Percentiles rank a stretch among this genome's conserved stretches.
Conservation (phyloP, 1,140 invertebrate species). For the Mizuhopecten yessoensis region DNA sequence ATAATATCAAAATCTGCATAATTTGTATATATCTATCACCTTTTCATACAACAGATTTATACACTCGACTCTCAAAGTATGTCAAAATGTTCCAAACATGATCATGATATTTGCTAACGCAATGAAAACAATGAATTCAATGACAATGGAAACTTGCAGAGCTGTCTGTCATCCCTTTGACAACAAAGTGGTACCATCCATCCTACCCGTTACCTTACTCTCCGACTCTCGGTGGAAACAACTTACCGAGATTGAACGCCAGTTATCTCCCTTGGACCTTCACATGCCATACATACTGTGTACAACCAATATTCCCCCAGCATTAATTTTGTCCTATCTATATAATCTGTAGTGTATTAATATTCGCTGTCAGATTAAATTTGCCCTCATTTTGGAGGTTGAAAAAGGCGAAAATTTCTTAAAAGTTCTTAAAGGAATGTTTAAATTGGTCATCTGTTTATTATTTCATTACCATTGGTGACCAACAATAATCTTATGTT, state of each 20-base stretch:
- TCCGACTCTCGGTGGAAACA: neutral
- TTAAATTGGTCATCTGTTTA: no score
- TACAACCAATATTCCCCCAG: no score
- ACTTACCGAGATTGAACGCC: neutral
- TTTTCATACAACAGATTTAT: neutral
- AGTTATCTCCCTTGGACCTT: neutral
- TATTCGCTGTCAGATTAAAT: no score
- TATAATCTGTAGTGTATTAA: no score
- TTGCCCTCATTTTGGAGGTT: no score
- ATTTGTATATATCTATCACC: neutral
- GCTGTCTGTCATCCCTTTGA: neutral
- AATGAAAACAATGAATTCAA: neutral
- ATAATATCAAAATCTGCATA: conserved; percentile 38
- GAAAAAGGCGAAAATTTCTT: no score
- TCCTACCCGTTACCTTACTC: neutral
- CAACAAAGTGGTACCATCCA: neutral
- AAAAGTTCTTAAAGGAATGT: no score
- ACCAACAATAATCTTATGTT: no score
- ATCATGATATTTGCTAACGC: neutral
- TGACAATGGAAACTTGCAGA: neutral
- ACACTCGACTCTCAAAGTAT: neutral
- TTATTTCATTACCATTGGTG: no score
- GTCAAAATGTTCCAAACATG: neutral
- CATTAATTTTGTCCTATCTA: no score
- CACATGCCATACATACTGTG: no score